These are phyloP conservation scores for Andrena dorsata DNA, from an alignment of 2,888 invertebrate species.

Conservation along the genomic window DNA sequence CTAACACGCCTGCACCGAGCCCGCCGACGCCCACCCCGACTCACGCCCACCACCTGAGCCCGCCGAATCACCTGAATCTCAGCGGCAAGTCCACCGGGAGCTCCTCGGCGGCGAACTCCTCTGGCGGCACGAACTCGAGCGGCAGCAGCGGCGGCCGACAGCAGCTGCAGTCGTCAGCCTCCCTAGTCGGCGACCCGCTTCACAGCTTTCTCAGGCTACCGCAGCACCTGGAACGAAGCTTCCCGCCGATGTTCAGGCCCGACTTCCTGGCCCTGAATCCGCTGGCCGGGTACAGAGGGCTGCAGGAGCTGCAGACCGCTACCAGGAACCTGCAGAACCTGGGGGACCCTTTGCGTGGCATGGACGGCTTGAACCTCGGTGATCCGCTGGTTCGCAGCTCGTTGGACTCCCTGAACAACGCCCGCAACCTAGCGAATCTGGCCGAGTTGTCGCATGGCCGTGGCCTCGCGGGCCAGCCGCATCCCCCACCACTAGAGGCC, in stretches of 20 bases:
- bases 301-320: conserved; percentile 83
- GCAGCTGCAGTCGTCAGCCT: conserved; percentile 81
- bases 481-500: conserved; percentile 92
- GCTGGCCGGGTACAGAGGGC: conserved; percentile 81
- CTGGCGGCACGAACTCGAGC: conserved; percentile 83
- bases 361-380: conserved; percentile 83
- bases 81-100: conserved; percentile 84
- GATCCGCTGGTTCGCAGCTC: conserved; percentile 83
- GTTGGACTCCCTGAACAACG: conserved; percentile 83
- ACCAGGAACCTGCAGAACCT: conserved; percentile 83
- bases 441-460: conserved; percentile 82
- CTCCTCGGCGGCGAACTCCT: conserved; percentile 83
- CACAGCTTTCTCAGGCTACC: conserved; percentile 83
- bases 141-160: conserved; percentile 80
- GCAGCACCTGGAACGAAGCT: conserved; percentile 81
- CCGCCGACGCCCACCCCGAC: conserved; percentile 84
- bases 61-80: conserved; percentile 83
- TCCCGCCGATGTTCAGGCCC: conserved; percentile 84
- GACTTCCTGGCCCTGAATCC: conserved; percentile 82
- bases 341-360: conserved; percentile 82
- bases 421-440: conserved; percentile 83
- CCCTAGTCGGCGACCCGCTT: conserved; percentile 83
- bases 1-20: conserved; percentile 85
- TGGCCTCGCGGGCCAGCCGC: conserved; percentile 82
- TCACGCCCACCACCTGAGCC: conserved; percentile 83